Evolutionary conservation across 2,113 vertebrate species (phyloP).

Genomic region (Indicator indicator): DNA sequence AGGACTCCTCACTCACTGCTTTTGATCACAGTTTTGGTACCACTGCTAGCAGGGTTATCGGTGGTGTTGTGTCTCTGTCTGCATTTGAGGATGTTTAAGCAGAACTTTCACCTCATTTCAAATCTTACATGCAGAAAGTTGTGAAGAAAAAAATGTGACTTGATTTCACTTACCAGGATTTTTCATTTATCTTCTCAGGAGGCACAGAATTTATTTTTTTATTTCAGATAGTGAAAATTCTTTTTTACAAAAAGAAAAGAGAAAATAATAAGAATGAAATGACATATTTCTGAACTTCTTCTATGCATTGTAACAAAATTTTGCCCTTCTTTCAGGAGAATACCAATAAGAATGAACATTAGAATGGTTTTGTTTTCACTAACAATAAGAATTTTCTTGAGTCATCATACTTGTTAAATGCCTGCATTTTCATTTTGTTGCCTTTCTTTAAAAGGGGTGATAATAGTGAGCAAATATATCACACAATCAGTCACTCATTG

Average conservation of each 20-base stretch:
- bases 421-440: neutral
- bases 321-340: neutral
- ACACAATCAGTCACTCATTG: neutral
- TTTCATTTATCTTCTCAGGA: neutral
- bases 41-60: too few relatives aligned
- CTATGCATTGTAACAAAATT: rapidly evolving
- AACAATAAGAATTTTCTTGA: neutral
- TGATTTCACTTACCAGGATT: neutral
- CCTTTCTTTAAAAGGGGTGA: neutral
- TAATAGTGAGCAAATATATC: neutral
- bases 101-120: neutral
- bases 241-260: neutral
- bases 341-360: neutral
- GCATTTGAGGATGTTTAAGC: neutral
- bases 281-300: neutral
- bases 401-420: neutral
- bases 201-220: neutral
- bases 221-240: neutral
- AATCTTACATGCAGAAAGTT: neutral
- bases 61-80: too few relatives aligned
- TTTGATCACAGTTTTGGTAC: too few relatives aligned
- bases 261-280: rapidly evolving
- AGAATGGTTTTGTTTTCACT: neutral
- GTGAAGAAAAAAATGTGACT: neutral
- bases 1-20: too few relatives aligned